phyloP scores from a whole-genome alignment of 2,888 invertebrate genomes.

The Campoplex capitator region DNA sequence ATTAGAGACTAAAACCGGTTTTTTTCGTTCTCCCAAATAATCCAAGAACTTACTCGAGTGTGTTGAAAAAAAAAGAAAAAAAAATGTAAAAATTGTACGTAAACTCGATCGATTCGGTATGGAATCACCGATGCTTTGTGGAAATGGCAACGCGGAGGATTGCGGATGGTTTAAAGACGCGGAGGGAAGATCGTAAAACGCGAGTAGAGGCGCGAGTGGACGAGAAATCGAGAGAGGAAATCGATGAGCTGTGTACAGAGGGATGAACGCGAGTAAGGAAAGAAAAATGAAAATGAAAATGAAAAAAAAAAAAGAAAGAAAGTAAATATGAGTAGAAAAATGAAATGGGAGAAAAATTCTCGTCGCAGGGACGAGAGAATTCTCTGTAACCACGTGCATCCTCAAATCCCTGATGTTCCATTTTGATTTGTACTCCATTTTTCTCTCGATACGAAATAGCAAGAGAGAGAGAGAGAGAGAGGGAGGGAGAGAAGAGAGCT shows the following conservation, averaged over 20 bases:
- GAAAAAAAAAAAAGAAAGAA: background rate
- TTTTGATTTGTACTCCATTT: conserved; percentile 3
- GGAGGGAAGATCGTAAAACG: conserved; percentile 55
- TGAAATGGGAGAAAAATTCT: conserved; percentile 41
- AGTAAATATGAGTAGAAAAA: background rate
- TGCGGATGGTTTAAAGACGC: conserved; percentile 10
- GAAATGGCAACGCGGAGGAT: background rate
- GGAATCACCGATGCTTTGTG: background rate
- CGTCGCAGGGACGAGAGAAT: conserved; percentile 30
- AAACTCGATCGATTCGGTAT: background rate
- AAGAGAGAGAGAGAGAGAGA: background rate
- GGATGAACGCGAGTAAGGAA: background rate
- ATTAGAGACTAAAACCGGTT: background rate
- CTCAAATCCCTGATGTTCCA: conserved; percentile 21
- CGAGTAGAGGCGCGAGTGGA: conserved; percentile 22
- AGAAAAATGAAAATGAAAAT: background rate
- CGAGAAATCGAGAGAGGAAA: conserved; percentile 40
- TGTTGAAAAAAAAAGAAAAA: too few relatives aligned
- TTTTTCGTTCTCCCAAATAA: background rate
- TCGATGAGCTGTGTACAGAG: conserved; percentile 17
- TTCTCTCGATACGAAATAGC: conserved; percentile 10
- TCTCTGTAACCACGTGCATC: conserved; percentile 40
- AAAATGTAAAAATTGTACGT: too few relatives aligned
- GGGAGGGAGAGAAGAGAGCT: background rate
- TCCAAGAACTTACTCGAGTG: too few relatives aligned